These are phyloP conservation scores for Mormyrus hasselquistii DNA, from an alignment of 2,797 vertebrate species.

Conservation along the genomic window DNA sequence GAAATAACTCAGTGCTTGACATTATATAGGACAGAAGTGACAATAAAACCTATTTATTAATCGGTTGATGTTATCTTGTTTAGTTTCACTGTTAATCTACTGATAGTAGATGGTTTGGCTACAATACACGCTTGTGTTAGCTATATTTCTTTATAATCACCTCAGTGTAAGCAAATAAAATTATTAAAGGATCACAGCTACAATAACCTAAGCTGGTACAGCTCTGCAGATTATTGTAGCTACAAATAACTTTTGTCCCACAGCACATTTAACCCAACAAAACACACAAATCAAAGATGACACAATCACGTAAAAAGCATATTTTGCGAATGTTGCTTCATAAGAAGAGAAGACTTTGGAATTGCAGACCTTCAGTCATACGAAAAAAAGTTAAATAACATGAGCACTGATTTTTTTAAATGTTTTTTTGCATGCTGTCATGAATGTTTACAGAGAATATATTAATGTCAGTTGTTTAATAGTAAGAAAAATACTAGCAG, in stretches of 20 bases:
- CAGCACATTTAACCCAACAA: background rate
- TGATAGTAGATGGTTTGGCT: background rate
- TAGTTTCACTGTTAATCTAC: background rate
- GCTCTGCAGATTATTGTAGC: background rate
- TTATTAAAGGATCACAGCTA: background rate
- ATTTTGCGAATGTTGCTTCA: background rate
- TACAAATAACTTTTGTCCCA: background rate
- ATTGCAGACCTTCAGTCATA: background rate
- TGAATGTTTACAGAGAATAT: background rate
- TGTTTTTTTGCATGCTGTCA: background rate
- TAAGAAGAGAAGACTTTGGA: background rate
- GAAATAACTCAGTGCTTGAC: background rate
- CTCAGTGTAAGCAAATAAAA: background rate
- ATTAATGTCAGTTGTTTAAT: background rate
- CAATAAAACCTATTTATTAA: background rate
- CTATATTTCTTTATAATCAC: background rate
- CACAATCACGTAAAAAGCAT: background rate
- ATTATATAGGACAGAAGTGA: background rate
- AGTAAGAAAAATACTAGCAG: background rate
- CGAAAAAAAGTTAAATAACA: background rate
- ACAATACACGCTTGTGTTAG: background rate
- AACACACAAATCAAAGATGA: background rate
- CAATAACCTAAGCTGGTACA: background rate
- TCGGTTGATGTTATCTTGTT: background rate
- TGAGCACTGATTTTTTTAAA: background rate